Evolutionary conservation across 2,113 vertebrate genomes (phyloP).

Genomic region (Oriolus oriolus): DNA sequence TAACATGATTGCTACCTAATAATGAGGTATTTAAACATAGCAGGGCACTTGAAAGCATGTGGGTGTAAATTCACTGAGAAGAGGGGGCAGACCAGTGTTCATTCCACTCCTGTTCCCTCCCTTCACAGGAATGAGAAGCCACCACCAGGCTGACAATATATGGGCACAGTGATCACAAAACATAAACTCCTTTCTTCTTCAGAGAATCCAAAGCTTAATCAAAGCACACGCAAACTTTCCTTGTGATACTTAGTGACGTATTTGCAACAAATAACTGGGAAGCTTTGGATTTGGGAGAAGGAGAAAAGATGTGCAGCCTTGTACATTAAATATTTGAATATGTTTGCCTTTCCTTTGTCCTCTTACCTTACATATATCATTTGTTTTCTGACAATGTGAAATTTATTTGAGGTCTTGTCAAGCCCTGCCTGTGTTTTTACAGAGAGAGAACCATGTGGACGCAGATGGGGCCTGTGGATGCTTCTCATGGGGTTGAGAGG

Average conservation of each 20-base stretch:
- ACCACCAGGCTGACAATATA: not conserved
- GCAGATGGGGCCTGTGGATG: not conserved
- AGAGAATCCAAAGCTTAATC: not conserved
- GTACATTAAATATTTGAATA: conserved; percentile 34
- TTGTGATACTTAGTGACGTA: not conserved
- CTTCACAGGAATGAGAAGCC: not conserved
- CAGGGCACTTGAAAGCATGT: not conserved
- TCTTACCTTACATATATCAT: conserved; percentile 2
- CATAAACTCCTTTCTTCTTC: not conserved
- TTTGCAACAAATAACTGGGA: not conserved
- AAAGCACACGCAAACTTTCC: not conserved
- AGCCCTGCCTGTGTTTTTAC: not conserved
- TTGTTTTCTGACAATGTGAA: conserved; percentile 18
- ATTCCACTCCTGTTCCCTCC: not conserved
- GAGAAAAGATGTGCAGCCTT: not conserved
- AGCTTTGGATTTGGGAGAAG: not conserved
- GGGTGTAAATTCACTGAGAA: not conserved
- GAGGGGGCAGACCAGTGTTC: not conserved
- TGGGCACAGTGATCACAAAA: not conserved
- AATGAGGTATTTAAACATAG: not conserved
- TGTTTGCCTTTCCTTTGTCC: conserved; percentile 1
- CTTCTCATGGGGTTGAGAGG: not conserved
- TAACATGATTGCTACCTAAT: not conserved
- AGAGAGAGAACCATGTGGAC: not conserved
- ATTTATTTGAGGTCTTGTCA: not conserved